phyloP scores from a whole-genome alignment of 2,113 vertebrate genomes.

The Macroglossus sobrinus region DNA sequence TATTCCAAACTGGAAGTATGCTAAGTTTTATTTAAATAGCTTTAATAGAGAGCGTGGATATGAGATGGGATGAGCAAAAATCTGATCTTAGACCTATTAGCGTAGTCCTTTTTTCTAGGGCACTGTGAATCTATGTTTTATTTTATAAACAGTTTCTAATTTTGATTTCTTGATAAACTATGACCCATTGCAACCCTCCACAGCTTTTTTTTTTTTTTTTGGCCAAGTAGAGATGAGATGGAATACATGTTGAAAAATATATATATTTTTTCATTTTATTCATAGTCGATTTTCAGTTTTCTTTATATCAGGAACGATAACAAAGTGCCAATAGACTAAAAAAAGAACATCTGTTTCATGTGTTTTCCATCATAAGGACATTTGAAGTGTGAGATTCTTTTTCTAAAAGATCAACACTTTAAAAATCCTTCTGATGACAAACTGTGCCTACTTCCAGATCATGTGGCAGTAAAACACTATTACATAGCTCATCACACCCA shows the following conservation, averaged over 20 bases:
- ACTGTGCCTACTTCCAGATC: constrained; percentile 49
- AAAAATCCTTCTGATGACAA: constrained; percentile 56
- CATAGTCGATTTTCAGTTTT: neutral
- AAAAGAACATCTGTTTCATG: constrained; percentile 53
- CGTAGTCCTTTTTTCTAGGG: neutral
- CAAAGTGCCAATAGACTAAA: neutral
- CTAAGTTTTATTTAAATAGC: neutral
- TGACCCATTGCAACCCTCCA: neutral
- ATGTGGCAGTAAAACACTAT: constrained; percentile 37
- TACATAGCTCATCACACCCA: neutral
- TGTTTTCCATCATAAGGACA: constrained; percentile 54
- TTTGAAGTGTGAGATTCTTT: constrained; percentile 60
- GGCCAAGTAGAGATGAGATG: neutral
- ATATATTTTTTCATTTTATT: constrained; percentile 27
- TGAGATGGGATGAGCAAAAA: neutral
- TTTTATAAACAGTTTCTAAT: neutral
- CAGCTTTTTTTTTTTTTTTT: neutral
- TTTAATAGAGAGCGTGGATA: neutral
- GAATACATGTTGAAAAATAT: neutral
- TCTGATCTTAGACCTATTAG: neutral
- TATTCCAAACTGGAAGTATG: neutral
- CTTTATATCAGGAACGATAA: neutral
- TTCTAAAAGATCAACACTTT: constrained; percentile 64
- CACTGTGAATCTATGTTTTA: neutral
- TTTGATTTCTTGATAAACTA: neutral